A percentile compares a stretch with the other conserved stretches of the same genome.
phyloP scores from a whole-genome alignment of 2,888 invertebrate species.

The Caenorhabditis doughertyi region DNA sequence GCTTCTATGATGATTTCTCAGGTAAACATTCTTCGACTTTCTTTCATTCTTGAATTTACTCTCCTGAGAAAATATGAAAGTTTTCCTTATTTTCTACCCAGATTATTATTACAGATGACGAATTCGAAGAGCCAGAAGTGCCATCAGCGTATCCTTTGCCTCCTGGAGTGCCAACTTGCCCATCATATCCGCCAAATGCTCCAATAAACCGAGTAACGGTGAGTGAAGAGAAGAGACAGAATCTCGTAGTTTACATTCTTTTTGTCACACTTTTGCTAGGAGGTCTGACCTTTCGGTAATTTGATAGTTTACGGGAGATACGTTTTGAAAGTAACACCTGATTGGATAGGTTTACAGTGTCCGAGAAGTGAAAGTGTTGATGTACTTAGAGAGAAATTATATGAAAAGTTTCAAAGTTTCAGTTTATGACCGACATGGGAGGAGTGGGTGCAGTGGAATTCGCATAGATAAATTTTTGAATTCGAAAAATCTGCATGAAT shows the following conservation, averaged over 20 bases:
- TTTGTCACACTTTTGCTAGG: conserved; percentile 30
- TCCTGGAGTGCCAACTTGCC: conserved; percentile 72
- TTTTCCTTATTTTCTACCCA: no score
- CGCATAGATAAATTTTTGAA: no score
- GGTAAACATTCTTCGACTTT: conserved; percentile 18
- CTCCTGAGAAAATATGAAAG: neutral
- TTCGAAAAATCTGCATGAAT: no score
- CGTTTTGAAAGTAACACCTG: conserved; percentile 5
- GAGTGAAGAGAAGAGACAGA: conserved; percentile 42
- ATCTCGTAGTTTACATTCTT: conserved; percentile 27
- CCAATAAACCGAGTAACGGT: conserved; percentile 75
- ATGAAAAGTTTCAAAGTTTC: no score
- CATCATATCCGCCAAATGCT: conserved; percentile 68
- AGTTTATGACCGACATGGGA: no score
- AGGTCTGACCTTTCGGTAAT: conserved; percentile 53
- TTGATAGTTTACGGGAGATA: conserved; percentile 51
- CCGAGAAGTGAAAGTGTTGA: neutral
- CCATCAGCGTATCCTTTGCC: conserved; percentile 62
- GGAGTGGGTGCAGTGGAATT: no score
- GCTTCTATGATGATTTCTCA: conserved; percentile 63
- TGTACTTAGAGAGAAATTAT: no score
- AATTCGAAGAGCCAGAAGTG: conserved; percentile 54
- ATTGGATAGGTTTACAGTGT: conserved; percentile 16
- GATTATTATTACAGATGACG: conserved; percentile 57
- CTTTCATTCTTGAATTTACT: neutral